Evolutionary conservation across 2,113 vertebrate genomes (phyloP).

Genomic region (Galbula dea): DNA sequence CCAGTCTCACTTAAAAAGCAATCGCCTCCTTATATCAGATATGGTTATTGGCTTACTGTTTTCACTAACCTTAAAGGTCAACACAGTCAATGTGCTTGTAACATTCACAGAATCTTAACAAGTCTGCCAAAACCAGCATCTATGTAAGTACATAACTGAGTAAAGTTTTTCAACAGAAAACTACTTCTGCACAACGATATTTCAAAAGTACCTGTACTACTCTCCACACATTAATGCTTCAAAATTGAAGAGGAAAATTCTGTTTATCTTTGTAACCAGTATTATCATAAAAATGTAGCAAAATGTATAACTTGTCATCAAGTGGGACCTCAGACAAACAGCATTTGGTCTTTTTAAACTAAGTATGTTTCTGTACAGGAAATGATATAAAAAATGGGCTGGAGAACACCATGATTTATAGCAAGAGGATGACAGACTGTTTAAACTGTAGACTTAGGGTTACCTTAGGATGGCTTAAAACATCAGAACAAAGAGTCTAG

Average conservation of each 20-base stretch:
- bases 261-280: not conserved
- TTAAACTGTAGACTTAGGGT: not conserved
- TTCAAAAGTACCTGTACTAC: not conserved
- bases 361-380: not conserved
- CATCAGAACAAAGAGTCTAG: not conserved
- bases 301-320: not conserved
- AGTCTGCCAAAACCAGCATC: not conserved
- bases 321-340: not conserved
- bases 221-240: not conserved
- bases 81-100: not conserved
- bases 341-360: not conserved
- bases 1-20: not conserved
- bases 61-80: not conserved
- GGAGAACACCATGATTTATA: not conserved
- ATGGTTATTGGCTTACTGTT: not conserved
- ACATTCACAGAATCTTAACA: not conserved
- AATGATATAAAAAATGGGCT: not conserved
- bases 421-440: not conserved
- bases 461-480: not conserved
- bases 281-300: not conserved
- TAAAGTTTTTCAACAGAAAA: not conserved
- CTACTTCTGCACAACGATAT: not conserved
- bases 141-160: rapidly evolving
- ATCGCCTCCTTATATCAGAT: not conserved
- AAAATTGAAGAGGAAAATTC: not conserved